Evolutionary conservation across 2,888 invertebrate genomes (phyloP).

Genomic region (Brenthis ino): DNA sequence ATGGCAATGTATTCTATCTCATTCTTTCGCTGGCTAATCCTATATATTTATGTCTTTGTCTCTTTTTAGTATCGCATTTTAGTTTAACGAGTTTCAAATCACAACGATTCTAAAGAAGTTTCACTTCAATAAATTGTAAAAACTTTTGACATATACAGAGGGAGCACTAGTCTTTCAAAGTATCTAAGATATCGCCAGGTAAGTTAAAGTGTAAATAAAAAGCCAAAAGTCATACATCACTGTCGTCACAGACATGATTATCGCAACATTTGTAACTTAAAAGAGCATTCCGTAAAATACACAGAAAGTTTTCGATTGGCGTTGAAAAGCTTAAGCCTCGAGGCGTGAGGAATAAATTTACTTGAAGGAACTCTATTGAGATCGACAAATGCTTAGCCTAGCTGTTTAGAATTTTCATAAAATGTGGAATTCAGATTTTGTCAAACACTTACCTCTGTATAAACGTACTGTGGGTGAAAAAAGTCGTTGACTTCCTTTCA

Average conservation of each 20-base stretch:
- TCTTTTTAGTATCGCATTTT: too few species aligned
- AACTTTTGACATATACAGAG: background rate
- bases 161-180: background rate
- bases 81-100: too few species aligned
- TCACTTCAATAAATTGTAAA: background rate
- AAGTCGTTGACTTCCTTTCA: too few species aligned
- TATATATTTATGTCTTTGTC: too few species aligned
- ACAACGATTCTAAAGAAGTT: too few species aligned
- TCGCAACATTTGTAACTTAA: constrained; percentile 17
- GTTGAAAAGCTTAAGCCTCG: constrained; percentile 16
- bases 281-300: constrained; percentile 12
- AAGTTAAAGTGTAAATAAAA: background rate
- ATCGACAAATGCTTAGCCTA: constrained; percentile 8
- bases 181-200: constrained; percentile 1
- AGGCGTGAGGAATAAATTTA: constrained; percentile 8
- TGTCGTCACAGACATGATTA: constrained; percentile 6
- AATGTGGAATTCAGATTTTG: background rate
- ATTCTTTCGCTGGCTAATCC: too few species aligned
- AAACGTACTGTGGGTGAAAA: too few species aligned
- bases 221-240: constrained; percentile 6
- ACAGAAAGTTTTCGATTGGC: constrained; percentile 15
- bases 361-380: constrained; percentile 3
- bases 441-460: background rate
- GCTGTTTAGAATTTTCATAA: constrained; percentile 7
- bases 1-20: too few species aligned